Percentiles rank a stretch among this genome's conserved stretches.
Evolutionary conservation across 2,113 vertebrate species (phyloP).

Genomic region (Herpetotheres cachinnans): DNA sequence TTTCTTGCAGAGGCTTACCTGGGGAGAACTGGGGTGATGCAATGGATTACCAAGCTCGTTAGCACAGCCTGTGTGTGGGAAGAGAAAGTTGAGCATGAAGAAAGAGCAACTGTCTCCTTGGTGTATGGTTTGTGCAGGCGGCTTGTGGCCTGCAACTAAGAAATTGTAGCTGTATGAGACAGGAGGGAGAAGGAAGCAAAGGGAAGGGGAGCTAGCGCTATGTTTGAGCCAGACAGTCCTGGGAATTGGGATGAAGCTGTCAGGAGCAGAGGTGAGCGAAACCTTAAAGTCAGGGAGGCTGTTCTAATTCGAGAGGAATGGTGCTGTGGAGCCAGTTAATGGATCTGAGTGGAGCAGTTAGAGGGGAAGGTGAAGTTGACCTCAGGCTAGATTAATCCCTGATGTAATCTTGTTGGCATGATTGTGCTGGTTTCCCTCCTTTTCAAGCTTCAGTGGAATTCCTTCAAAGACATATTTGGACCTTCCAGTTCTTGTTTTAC

Average conservation of each 20-base stretch:
- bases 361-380: neutral
- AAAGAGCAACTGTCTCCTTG: neutral
- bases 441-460: constrained; percentile 22
- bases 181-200: neutral
- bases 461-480: constrained; percentile 17
- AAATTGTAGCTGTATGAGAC: neutral
- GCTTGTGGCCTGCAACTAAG: neutral
- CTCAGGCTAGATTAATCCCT: constrained; percentile 35
- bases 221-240: neutral
- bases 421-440: neutral
- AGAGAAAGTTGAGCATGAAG: neutral
- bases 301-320: neutral
- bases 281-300: neutral
- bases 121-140: neutral
- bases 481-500: constrained; percentile 43
- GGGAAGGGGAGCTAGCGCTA: neutral
- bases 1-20: neutral
- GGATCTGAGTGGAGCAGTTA: neutral
- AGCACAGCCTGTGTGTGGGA: neutral
- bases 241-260: constrained; percentile 24
- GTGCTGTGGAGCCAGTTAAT: neutral
- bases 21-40: neutral
- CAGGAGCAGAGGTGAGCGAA: neutral
- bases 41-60: neutral
- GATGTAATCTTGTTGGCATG: constrained; percentile 35